These are phyloP conservation scores for Drosophila nigritarsus DNA, from an alignment of 2,888 invertebrate species.

Conservation along the genomic window DNA sequence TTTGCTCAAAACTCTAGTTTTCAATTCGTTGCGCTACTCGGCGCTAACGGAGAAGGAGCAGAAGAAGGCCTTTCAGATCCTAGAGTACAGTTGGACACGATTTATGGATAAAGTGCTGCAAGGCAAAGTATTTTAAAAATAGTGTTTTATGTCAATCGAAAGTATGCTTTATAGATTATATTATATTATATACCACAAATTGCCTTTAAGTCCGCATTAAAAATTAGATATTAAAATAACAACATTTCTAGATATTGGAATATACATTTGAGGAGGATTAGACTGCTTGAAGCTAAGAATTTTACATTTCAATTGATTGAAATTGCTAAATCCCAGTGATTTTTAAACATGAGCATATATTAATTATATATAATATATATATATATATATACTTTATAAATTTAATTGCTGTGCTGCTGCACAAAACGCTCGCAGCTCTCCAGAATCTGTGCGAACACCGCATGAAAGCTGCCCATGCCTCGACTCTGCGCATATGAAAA, in stretches of 20 bases:
- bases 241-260: no score
- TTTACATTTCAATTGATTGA: neutral
- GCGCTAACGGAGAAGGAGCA: slow-evolving; percentile 69
- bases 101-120: slow-evolving; percentile 77
- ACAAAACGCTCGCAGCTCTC: slow-evolving; percentile 73
- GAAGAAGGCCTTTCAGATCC: slow-evolving; percentile 58
- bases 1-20: slow-evolving; percentile 87
- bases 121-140: slow-evolving; percentile 66
- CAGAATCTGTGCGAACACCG: slow-evolving; percentile 73
- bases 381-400: no score
- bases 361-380: neutral
- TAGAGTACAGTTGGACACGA: slow-evolving; percentile 76
- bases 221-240: no score
- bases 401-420: slow-evolving; percentile 30
- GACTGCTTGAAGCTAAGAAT: no score
- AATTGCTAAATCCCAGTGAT: neutral
- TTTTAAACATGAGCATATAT: neutral
- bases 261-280: no score
- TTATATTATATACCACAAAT: no score
- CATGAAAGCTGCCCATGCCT: slow-evolving; percentile 76
- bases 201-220: no score
- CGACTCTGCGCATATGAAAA: slow-evolving; percentile 57
- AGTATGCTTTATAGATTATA: no score
- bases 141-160: no score
- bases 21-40: slow-evolving; percentile 87